phyloP scores from a whole-genome alignment of 2,888 invertebrate species.

The Epinotia bilunana region DNA sequence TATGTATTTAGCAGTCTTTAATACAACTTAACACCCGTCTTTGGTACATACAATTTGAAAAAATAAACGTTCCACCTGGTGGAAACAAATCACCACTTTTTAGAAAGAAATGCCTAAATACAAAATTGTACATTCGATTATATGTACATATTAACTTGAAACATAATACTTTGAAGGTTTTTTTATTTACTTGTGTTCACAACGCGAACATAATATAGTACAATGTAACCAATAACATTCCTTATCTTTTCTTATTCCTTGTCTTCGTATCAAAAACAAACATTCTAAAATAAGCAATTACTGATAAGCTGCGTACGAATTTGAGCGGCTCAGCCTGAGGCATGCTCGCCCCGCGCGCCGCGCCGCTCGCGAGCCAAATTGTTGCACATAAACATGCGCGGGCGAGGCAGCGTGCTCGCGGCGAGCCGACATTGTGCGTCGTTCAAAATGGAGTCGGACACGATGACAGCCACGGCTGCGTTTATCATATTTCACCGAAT shows the following conservation, averaged over 20 bases:
- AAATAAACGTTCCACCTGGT: neutral
- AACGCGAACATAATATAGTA: neutral
- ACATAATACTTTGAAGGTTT: neutral
- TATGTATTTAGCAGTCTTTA: slow-evolving; percentile 15
- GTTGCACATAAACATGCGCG: too few species aligned
- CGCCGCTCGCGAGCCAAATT: too few species aligned
- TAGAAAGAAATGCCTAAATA: neutral
- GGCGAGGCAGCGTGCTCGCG: too few species aligned
- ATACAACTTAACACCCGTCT: neutral
- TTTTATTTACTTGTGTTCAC: neutral
- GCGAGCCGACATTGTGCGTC: too few species aligned
- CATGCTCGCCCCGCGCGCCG: too few species aligned
- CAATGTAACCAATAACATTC: too few species aligned
- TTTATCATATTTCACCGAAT: too few species aligned
- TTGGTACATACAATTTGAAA: slow-evolving; percentile 3
- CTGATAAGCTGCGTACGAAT: too few species aligned
- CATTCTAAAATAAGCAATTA: neutral
- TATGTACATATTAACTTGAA: neutral
- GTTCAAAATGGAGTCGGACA: too few species aligned
- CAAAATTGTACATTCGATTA: neutral
- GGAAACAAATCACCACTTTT: neutral
- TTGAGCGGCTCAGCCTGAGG: too few species aligned
- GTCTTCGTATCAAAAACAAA: neutral
- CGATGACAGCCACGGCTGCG: too few species aligned
- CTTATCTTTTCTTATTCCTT: too few species aligned